These are phyloP conservation scores for Chromobotia macracanthus DNA, from an alignment of 2,797 vertebrate species.

Conservation along the genomic window DNA sequence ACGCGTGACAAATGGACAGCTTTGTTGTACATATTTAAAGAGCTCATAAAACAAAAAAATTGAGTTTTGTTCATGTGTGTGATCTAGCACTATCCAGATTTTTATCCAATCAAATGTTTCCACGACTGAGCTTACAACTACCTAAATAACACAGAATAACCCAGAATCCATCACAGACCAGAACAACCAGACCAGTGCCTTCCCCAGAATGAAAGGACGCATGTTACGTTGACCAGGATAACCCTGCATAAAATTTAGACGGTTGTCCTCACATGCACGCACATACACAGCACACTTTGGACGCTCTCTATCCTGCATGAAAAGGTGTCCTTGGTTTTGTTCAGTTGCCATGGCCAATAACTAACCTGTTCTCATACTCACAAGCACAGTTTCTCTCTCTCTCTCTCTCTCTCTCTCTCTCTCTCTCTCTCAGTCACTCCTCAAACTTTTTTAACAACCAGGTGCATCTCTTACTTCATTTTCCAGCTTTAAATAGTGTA, in stretches of 20 bases:
- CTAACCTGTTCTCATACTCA: slow-evolving; percentile 29
- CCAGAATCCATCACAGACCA: neutral
- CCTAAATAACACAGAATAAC: neutral
- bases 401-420: slow-evolving; percentile 7
- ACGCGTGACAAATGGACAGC: too few species aligned
- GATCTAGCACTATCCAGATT: neutral
- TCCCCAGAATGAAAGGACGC: neutral
- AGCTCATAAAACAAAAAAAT: too few species aligned
- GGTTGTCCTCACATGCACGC: neutral
- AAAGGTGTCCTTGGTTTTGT: slow-evolving; percentile 50
- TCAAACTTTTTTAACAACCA: slow-evolving; percentile 43
- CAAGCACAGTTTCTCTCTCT: slow-evolving; percentile 19
- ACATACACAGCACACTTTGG: slow-evolving; percentile 14
- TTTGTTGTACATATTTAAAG: neutral
- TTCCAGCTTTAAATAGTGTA: slow-evolving; percentile 31
- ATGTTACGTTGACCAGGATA: neutral
- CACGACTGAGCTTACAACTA: neutral
- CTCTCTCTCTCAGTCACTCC: slow-evolving; percentile 13
- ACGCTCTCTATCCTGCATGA: slow-evolving; percentile 38
- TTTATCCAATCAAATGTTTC: neutral
- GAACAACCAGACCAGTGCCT: too few species aligned
- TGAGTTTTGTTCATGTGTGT: too few species aligned
- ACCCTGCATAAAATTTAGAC: neutral
- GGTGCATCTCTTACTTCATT: slow-evolving; percentile 29
- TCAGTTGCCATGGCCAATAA: slow-evolving; percentile 39